Conservation (phyloP, 2,888 invertebrate species). For the Encarsia formosa region DNA sequence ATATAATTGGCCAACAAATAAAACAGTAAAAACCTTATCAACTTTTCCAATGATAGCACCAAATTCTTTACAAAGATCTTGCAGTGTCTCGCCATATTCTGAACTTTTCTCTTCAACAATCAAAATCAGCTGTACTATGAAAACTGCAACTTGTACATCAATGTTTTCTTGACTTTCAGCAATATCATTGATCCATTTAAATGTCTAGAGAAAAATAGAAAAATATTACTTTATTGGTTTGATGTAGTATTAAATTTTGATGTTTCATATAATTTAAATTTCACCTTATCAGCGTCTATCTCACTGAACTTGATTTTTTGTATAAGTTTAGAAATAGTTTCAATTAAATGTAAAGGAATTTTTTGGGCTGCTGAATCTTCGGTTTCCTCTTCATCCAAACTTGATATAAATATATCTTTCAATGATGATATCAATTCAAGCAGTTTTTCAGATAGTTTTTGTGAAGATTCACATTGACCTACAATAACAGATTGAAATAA, state of each 20-base stretch:
- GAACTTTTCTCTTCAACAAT: conserved; percentile 39
- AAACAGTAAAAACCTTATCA: conserved; percentile 43
- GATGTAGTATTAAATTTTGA: not conserved
- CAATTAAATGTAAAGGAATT: conserved; percentile 38
- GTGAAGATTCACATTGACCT: conserved; percentile 26
- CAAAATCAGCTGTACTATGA: conserved; percentile 38
- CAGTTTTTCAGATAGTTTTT: conserved; percentile 32
- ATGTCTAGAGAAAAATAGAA: conserved; percentile 29
- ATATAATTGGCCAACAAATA: not conserved
- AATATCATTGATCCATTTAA: conserved; percentile 35
- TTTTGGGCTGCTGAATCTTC: conserved; percentile 33
- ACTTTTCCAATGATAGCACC: conserved; percentile 50
- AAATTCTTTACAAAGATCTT: conserved; percentile 50
- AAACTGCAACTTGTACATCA: conserved; percentile 30
- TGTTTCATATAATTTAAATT: not conserved
- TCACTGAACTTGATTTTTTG: conserved; percentile 38
- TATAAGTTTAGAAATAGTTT: conserved; percentile 38
- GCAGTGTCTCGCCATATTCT: conserved; percentile 41
- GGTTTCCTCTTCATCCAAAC: conserved; percentile 33
- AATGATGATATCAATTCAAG: conserved; percentile 33
- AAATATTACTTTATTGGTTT: not conserved
- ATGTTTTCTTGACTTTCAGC: conserved; percentile 32
- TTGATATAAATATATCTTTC: conserved; percentile 30
- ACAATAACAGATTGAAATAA: conserved; percentile 5
- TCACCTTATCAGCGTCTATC: conserved; percentile 28